phyloP scores from a whole-genome alignment of 2,797 vertebrate genomes.

The Dicrostonyx torquatus region DNA sequence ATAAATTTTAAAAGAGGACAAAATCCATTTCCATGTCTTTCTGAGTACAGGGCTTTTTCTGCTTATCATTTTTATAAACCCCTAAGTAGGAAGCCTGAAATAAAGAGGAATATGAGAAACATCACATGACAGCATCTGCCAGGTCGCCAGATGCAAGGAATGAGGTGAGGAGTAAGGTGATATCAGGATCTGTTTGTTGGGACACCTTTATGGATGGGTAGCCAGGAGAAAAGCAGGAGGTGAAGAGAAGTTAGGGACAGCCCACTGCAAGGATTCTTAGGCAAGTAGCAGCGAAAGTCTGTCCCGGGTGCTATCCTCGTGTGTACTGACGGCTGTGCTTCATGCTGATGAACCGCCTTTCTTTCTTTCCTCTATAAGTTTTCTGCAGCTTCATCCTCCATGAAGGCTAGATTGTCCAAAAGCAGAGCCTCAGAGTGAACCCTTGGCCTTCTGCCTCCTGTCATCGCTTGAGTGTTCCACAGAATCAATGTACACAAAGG shows the following conservation, averaged over 20 bases:
- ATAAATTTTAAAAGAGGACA: not conserved
- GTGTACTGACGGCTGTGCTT: no score
- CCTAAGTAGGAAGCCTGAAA: constrained; percentile 29
- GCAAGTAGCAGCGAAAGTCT: not conserved
- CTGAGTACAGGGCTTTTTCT: not conserved
- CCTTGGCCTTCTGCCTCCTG: not conserved
- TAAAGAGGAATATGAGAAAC: not conserved
- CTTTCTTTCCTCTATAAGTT: not conserved
- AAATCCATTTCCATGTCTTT: not conserved
- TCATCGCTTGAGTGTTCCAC: rapidly evolving
- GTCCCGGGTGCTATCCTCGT: rapidly evolving
- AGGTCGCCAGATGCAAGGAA: not conserved
- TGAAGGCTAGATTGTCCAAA: not conserved
- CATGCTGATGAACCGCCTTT: rapidly evolving
- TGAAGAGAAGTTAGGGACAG: not conserved
- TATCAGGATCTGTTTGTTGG: not conserved
- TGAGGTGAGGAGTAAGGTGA: not conserved
- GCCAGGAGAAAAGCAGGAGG: not conserved
- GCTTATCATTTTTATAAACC: constrained; percentile 26
- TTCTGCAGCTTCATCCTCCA: not conserved
- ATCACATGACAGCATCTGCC: not conserved
- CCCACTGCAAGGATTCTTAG: not conserved
- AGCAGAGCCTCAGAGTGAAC: not conserved
- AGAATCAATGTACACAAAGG: no score
- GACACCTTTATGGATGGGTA: not conserved